phyloP scores from a whole-genome alignment of 1,140 invertebrate species.

The Drosophila simulans region DNA sequence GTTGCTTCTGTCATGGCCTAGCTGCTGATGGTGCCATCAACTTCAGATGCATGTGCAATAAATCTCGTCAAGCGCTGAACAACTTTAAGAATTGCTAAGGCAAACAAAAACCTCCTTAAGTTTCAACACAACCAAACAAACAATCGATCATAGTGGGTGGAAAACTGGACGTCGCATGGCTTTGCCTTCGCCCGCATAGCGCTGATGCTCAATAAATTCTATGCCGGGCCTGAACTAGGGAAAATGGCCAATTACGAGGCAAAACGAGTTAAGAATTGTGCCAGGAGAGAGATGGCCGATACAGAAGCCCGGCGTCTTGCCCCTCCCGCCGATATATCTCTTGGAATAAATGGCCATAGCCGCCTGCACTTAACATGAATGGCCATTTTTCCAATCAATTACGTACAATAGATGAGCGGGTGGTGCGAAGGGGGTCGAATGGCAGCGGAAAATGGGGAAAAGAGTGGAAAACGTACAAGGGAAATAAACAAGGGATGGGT shows the following conservation, averaged over 20 bases:
- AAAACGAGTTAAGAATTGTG: slow-evolving; percentile 76
- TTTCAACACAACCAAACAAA: slow-evolving; percentile 33
- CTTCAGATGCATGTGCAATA: slow-evolving; percentile 20
- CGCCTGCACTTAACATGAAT: slow-evolving; percentile 72
- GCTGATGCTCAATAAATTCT: slow-evolving; percentile 76
- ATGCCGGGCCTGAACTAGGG: slow-evolving; percentile 43
- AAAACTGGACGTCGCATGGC: slow-evolving; percentile 1
- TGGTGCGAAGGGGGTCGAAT: background rate
- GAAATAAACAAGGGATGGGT: slow-evolving; percentile 21
- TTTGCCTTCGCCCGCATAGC: slow-evolving; percentile 24
- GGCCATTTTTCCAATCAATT: slow-evolving; percentile 81
- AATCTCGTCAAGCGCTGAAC: slow-evolving; percentile 21
- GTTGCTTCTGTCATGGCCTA: slow-evolving; percentile 1
- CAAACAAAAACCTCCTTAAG: slow-evolving; percentile 42
- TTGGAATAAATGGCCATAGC: slow-evolving; percentile 46
- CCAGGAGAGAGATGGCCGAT: slow-evolving; percentile 37
- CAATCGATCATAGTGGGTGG: slow-evolving; percentile 58
- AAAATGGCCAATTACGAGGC: slow-evolving; percentile 79
- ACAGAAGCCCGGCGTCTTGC: slow-evolving; percentile 3
- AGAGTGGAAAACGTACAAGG: slow-evolving; percentile 14
- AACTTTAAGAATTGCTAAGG: slow-evolving; percentile 32
- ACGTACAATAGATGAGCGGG: slow-evolving; percentile 27
- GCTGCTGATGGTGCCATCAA: slow-evolving; percentile 2
- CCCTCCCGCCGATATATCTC: slow-evolving; percentile 17
- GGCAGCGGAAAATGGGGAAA: slow-evolving; percentile 9